Evolutionary conservation across 2,888 invertebrate genomes (phyloP), one percentile per base, ranked within the genome.

Genomic region (Eupithecia subumbrata): DNA sequence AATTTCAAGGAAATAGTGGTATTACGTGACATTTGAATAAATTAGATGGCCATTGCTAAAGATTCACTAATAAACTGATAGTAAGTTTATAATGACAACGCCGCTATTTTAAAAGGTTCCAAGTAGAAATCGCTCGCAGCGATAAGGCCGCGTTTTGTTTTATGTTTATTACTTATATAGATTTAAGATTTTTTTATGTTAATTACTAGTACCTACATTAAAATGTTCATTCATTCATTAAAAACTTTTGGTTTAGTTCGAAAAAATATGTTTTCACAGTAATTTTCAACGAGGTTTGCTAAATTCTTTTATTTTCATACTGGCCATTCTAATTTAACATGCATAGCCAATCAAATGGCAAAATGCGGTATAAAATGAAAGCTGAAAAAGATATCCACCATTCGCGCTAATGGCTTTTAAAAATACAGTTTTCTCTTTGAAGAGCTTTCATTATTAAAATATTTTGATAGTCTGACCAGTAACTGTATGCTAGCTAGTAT

Each of bases 351-450:
- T 85, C 82, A 82, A 81, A 80, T 81, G 72, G 76, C 77, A 82
- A 70, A 70, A 56, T 56, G 56, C 34, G 56, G 70, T 78, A 81
- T 78, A 75, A 83, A 84, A 83, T 81, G 76, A 81, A 84, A 74
- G 76, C 81, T 82, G 79, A 84, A 87, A 88, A 82, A 77, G 79
- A 79, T 40, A 45, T 76, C 75, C 81, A 70, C 71, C 64, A 56
- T 60, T 71, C 66, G 74, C 74, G 82, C 84, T 89, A 89, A 90
- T 90, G 85, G 88, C 83, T 88, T 88, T 88, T 87, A 87, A 88
- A 91, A 88, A 89, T 84, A 86, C 80, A 85, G 78, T 81, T 79
- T 84, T 84, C 85, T 84, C 85, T 86, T 84, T 84, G 85, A 85
- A 73, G 73, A 81, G 76, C 79, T 69, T 89, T 74, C 88, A 87